These are phyloP conservation scores for Gymnosoma rotundatum DNA, from an alignment of 2,888 invertebrate species.

Conservation along the genomic window DNA sequence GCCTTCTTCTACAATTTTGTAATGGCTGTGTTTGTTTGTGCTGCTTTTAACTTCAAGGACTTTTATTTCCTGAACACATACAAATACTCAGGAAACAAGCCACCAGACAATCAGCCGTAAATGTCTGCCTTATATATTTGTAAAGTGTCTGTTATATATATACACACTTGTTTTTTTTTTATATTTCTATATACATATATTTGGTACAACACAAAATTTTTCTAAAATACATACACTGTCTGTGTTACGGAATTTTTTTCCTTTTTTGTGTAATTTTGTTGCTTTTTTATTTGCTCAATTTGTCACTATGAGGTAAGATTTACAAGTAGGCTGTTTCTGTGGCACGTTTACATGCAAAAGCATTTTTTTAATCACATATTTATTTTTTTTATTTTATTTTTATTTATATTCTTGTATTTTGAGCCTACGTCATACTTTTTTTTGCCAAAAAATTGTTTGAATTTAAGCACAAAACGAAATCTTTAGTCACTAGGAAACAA, in stretches of 20 bases:
- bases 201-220: slow-evolving; percentile 18
- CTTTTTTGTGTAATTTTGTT: not conserved
- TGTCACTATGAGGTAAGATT: slow-evolving; percentile 1
- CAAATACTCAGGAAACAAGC: slow-evolving; percentile 35
- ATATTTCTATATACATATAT: not conserved
- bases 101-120: slow-evolving; percentile 34
- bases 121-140: slow-evolving; percentile 50
- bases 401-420: not conserved
- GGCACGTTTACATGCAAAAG: slow-evolving; percentile 35
- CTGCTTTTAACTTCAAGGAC: slow-evolving; percentile 69
- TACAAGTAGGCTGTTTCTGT: slow-evolving; percentile 19
- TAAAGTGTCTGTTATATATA: not conserved
- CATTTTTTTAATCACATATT: slow-evolving; percentile 10
- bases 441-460: not conserved
- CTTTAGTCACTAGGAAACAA: no score
- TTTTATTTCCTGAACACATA: slow-evolving; percentile 62
- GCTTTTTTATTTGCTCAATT: slow-evolving; percentile 3
- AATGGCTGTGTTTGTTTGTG: slow-evolving; percentile 33
- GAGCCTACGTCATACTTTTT: slow-evolving; percentile 5
- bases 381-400: slow-evolving; percentile 3
- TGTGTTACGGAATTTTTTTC: slow-evolving; percentile 13
- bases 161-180: not conserved
- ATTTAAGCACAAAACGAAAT: no score
- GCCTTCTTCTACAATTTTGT: slow-evolving; percentile 18
- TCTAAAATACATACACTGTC: not conserved